Conservation (phyloP, 2,113 vertebrate genomes). For the Athene noctua region DNA sequence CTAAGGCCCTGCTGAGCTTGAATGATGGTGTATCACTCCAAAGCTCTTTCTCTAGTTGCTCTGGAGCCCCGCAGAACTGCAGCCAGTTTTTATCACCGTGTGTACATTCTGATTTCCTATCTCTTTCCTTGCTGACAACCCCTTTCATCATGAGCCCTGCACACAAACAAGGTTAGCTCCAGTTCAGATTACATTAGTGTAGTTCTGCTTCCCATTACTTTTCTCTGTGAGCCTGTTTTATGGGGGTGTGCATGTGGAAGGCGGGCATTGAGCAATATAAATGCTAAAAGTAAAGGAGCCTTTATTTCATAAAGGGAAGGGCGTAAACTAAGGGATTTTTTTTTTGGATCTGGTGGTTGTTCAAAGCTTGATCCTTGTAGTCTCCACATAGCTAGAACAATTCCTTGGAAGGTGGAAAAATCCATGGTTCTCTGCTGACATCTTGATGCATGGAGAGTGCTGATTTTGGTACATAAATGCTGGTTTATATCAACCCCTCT, state of each 20-base stretch:
- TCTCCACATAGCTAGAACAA: background rate
- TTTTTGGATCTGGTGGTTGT: background rate
- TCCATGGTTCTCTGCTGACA: background rate
- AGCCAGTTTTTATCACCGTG: background rate
- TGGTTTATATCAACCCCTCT: background rate
- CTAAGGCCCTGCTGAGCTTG: background rate
- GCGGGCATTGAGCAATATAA: background rate
- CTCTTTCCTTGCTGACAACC: constrained; percentile 14
- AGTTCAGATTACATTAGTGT: constrained; percentile 43
- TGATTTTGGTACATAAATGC: background rate
- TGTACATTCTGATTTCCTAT: background rate
- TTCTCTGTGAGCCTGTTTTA: background rate
- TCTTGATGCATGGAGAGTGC: background rate
- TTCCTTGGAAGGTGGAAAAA: background rate
- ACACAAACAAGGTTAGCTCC: constrained; percentile 56
- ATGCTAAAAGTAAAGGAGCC: background rate
- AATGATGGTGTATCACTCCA: background rate
- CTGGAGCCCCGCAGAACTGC: background rate
- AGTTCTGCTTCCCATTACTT: constrained; percentile 44
- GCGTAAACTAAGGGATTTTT: background rate
- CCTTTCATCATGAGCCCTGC: constrained; percentile 24
- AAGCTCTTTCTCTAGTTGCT: background rate
- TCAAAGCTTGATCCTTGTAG: background rate
- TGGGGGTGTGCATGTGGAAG: background rate
- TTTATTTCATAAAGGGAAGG: background rate